These are phyloP conservation scores for Cyphomyrus discorhynchus DNA, from an alignment of 2,113 vertebrate species.

Conservation along the genomic window DNA sequence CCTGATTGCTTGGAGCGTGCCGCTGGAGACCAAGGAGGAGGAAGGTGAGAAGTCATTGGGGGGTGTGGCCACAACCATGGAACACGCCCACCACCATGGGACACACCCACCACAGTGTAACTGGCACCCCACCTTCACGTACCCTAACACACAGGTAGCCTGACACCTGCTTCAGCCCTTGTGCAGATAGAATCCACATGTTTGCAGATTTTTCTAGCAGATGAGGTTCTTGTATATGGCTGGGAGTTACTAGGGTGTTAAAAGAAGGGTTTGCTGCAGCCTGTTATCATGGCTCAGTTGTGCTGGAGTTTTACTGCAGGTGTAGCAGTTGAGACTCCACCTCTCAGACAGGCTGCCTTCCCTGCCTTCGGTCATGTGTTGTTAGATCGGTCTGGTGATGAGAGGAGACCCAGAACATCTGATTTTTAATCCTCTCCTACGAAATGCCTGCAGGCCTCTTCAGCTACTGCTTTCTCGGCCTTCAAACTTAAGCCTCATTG, in stretches of 20 bases:
- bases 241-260: background rate
- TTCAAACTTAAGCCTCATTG: background rate
- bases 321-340: background rate
- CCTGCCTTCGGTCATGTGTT: background rate
- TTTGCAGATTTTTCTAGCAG: background rate
- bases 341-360: background rate
- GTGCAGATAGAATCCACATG: background rate
- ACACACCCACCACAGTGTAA: background rate
- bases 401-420: background rate
- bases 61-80: background rate
- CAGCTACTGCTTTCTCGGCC: background rate
- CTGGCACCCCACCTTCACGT: background rate
- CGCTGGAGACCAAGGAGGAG: constrained; percentile 87
- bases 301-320: background rate
- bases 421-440: background rate
- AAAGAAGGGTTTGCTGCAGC: background rate
- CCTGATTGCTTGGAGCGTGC: constrained; percentile 93
- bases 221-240: background rate
- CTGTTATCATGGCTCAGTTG: background rate
- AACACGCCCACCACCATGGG: background rate
- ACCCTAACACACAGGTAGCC: background rate
- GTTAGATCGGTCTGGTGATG: background rate
- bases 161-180: background rate
- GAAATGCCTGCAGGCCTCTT: background rate
- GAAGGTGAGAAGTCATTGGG: constrained; percentile 66